Evolutionary conservation across 2,113 vertebrate species (phyloP), one percentile per base, ranked within the genome.

Genomic region (Ia io): DNA sequence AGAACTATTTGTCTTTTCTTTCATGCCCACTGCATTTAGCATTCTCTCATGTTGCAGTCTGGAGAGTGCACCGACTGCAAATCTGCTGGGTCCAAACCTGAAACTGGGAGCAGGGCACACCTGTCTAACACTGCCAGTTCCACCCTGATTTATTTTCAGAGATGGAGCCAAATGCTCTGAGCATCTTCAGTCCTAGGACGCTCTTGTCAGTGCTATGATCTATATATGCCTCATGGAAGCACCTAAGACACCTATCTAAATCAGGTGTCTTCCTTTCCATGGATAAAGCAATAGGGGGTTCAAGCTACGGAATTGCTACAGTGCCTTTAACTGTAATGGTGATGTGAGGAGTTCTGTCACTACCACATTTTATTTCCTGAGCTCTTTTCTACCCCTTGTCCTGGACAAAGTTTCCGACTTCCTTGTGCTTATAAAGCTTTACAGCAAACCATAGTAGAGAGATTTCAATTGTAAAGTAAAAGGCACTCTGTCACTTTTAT

Each of bases 401-500:
- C 59, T 70, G 77, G 53, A 61, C 78, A 93, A 90, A 22, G 11
- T 73, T 85, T 88, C 44, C 0, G 1, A 61, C n/a, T 51, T 88
- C 25, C 42, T 76, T 0, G 0, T 85, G 73, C 23, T 79, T 86
- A 71, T 37, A 82, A 91, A 88, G 84, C 89, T 83, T 88, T 90
- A 42, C 3, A 69, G 80, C 10, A 23, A 35, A 30, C 0, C 0
- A 70, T 11, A 79, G 77, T 71, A 87, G 69, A 89, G 8, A 96
- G 35, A 76, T 91, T 95, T 93, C 40, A 37, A 74, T 92, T 95
- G 88, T 78, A 74, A 96, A 93, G 67, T 85, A 73, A 84, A 92
- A 95, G 93, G 40, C 63, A 5, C 8, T 87, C 40, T 73, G 32
- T 78, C 83, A 70, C 92, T 95, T 95, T 97, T 74, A 95, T 96